phyloP scores from a whole-genome alignment of 2,113 vertebrate species.

The Nyctibius bracteatus region DNA sequence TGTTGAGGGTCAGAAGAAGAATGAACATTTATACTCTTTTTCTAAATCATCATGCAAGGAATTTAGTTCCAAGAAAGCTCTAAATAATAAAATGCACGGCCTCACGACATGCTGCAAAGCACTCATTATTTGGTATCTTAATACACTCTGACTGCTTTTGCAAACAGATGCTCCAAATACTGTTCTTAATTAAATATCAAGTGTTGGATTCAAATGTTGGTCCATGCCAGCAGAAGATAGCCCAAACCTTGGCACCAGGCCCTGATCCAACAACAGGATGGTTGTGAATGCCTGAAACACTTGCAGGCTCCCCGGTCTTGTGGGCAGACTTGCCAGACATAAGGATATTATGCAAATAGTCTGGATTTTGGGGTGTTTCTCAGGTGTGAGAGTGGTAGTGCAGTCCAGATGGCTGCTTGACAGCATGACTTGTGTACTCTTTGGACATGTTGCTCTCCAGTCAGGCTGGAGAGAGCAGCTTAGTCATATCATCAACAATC shows the following conservation, averaged over 20 bases:
- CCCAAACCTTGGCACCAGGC: conserved; percentile 16
- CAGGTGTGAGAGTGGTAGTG: neutral
- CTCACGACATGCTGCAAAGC: neutral
- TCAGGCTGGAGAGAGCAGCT: neutral
- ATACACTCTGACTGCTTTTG: conserved; percentile 24
- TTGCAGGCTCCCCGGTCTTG: neutral
- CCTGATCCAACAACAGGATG: neutral
- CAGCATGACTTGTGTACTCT: neutral
- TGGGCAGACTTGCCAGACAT: conserved; percentile 1
- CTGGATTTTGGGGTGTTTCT: neutral
- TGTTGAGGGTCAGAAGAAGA: neutral
- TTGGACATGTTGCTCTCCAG: neutral
- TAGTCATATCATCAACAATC: neutral
- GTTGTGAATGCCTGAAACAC: neutral
- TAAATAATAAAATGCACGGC: conserved; percentile 8
- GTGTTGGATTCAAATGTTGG: neutral
- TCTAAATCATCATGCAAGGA: neutral
- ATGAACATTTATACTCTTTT: neutral
- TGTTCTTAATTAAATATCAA: conserved; percentile 51
- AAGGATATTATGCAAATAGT: neutral
- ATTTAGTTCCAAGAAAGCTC: conserved; percentile 20
- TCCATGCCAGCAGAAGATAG: conserved; percentile 32
- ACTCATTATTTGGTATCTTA: conserved; percentile 18
- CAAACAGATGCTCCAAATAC: conserved; percentile 54
- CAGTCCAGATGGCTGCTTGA: neutral